Evolutionary conservation across 2,888 invertebrate genomes (phyloP).

Genomic region (Aradus depressus): DNA sequence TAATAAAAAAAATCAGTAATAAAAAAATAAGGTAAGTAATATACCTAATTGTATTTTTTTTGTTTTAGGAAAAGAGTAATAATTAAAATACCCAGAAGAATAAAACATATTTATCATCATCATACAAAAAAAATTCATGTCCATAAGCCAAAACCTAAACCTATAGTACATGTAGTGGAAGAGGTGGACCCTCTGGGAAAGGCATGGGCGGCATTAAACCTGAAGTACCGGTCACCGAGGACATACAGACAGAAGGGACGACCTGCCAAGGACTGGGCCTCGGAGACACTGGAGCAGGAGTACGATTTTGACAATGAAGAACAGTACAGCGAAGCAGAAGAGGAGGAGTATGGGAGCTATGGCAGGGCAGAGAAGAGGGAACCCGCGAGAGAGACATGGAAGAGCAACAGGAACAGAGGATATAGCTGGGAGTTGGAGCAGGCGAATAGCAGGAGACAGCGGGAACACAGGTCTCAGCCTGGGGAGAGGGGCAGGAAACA

Average conservation of each 20-base stretch:
- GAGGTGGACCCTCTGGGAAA: constrained; percentile 5
- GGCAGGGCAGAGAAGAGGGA: constrained; percentile 1
- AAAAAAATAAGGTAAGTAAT: not conserved
- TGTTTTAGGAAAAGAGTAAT: constrained; percentile 31
- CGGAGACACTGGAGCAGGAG: not conserved
- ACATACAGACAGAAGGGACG: not conserved
- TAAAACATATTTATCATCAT: constrained; percentile 33
- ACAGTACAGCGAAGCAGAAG: constrained; percentile 2
- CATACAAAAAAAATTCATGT: constrained; percentile 32
- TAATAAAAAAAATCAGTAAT: not conserved
- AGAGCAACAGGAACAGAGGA: constrained; percentile 1
- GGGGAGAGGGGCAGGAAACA: not conserved
- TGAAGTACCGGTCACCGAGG: not conserved
- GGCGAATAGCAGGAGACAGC: constrained; percentile 3
- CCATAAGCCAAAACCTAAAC: constrained; percentile 27
- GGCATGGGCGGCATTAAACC: constrained; percentile 1
- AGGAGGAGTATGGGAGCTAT: no score
- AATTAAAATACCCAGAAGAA: constrained; percentile 33
- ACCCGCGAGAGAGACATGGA: not conserved
- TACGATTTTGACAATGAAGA: constrained; percentile 3
- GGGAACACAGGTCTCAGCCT: not conserved
- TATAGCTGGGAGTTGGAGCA: constrained; percentile 1
- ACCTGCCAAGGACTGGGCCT: not conserved
- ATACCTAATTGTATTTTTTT: constrained; percentile 2
- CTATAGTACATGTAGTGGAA: constrained; percentile 14